Conservation (phyloP, 2,888 invertebrate species). For the Caenorhabditis angaria region DNA sequence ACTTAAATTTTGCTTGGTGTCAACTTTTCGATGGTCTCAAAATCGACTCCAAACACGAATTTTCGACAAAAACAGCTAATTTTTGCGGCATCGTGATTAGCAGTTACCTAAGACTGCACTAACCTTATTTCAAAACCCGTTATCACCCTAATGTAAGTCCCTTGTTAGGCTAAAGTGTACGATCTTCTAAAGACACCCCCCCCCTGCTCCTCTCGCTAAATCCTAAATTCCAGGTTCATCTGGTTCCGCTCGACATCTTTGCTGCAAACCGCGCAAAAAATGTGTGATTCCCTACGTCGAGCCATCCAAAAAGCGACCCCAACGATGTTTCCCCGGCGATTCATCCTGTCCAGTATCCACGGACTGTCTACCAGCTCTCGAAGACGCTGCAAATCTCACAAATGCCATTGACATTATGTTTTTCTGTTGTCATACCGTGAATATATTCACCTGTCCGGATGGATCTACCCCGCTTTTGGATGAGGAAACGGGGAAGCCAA, state of each 20-base stretch:
- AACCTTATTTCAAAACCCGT: no score
- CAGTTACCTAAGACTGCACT: no score
- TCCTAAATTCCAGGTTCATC: slow-evolving; percentile 12
- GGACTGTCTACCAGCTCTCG: slow-evolving; percentile 53
- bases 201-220: no score
- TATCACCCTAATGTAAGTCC: no score
- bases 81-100: no score
- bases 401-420: slow-evolving; percentile 56
- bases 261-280: slow-evolving; percentile 52
- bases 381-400: slow-evolving; percentile 43
- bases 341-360: slow-evolving; percentile 47
- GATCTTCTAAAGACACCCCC: background rate
- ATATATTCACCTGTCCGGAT: slow-evolving; percentile 55
- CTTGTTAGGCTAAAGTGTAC: background rate
- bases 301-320: slow-evolving; percentile 39
- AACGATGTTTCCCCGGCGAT: slow-evolving; percentile 58
- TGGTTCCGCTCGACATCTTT: slow-evolving; percentile 44
- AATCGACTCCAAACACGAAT: no score
- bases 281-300: slow-evolving; percentile 59
- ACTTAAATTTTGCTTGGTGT: no score
- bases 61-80: no score
- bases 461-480: slow-evolving; percentile 45
- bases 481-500: slow-evolving; percentile 35
- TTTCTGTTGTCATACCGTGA: slow-evolving; percentile 60
- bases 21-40: no score